Base-by-base conservation (phyloP, 1,140 invertebrate genomes). In the Caenorhabditis remanei region DNA sequence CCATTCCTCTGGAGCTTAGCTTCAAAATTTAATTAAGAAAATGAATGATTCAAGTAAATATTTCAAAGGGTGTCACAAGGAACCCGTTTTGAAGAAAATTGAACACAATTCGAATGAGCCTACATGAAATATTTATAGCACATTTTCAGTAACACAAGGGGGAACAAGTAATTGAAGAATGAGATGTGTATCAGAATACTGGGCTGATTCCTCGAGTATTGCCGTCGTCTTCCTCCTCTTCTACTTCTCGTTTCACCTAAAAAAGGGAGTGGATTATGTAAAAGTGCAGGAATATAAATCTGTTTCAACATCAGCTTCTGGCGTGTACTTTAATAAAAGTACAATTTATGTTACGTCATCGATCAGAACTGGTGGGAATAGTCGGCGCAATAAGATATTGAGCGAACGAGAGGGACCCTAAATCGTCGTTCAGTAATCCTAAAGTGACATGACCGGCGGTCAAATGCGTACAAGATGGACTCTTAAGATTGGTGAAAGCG, bases 101-200 rank as follows among this genome's bases (percentile, higher is more conserved):
- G 61, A 32, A 63, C 8, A 14, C 50, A 53, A 53, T n/a, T 21
- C 14, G 58, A n/a, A 21, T n/a, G 13, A 46, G 24, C 19, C 19
- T 41, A 71, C 16, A 71, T 71, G 46, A 71, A 71, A 46, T 71
- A 71, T 48, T 71, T 48, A 71, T 71, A 71, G 11, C 13, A 46
- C 5, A 16, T 48, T 53, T 16, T 53, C 16, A 32, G 32, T 32
- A 32, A 32, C 0, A 32, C 32, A 32, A 32, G 32, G 32, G 50
- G 16, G 50, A 53, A 16, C 50, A 53, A 4, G 46, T 14, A 71
- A 71, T 46, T 14, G 46, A 71, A 46, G 40, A n/a, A 41, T 19
- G 3, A 46, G 14, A 46, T 13, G 19, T 8, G 19, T 71, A 79
- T 79, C 71, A 79, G 46, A 79, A 79, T 13, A 50, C 71, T 50